phyloP scores from a whole-genome alignment of 2,113 vertebrate genomes.

The Peromyscus maniculatus region DNA sequence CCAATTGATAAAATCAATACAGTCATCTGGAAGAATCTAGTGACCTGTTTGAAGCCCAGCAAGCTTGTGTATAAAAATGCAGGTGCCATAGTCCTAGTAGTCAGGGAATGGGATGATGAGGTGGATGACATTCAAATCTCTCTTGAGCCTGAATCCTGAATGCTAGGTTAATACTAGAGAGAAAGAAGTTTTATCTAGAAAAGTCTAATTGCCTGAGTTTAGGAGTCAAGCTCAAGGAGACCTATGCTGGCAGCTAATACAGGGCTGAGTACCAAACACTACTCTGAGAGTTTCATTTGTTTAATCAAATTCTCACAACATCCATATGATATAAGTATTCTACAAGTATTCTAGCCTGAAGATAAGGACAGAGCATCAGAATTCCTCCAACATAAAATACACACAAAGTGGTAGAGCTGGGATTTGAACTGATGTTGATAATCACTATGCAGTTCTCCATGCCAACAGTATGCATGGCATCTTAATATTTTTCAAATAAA shows the following conservation, averaged over 20 bases:
- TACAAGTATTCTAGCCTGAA: background rate
- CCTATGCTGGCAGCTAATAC: background rate
- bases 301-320: background rate
- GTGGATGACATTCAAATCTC: conserved; percentile 2
- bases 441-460: background rate
- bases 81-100: background rate
- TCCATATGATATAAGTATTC: background rate
- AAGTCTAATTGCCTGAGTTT: conserved; percentile 32
- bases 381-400: background rate
- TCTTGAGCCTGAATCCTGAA: background rate
- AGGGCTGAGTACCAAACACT: background rate
- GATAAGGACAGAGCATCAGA: background rate
- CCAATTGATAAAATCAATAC: background rate
- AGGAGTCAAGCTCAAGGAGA: background rate
- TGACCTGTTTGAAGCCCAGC: background rate
- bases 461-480: background rate
- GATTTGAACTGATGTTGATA: background rate
- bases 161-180: background rate
- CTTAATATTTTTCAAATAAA: background rate
- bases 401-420: background rate
- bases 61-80: background rate
- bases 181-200: background rate
- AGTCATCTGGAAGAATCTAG: background rate
- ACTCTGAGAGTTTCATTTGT: background rate
- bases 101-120: background rate